These are phyloP conservation scores for Rousettus madagascariensis DNA, from an alignment of 2,797 vertebrate species.

Conservation along the genomic window DNA sequence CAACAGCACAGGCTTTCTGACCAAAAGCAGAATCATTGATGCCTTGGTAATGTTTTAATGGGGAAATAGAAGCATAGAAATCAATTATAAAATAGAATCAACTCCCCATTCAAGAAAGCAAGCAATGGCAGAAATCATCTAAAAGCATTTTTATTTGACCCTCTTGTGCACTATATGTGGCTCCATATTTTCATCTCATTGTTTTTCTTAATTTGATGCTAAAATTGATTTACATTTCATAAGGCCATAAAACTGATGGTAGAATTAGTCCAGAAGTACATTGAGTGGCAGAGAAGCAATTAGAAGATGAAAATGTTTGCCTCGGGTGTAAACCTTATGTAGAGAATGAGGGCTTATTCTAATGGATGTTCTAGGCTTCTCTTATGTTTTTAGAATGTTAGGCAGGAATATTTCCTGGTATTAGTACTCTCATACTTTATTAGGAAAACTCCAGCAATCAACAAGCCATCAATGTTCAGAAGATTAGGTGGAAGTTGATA, in stretches of 20 bases:
- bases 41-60: not conserved
- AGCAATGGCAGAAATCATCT: not conserved
- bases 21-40: constrained; percentile 16
- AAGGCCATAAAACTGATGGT: not conserved
- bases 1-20: constrained; percentile 6
- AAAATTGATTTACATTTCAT: constrained; percentile 38
- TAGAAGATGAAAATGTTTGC: not conserved
- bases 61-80: constrained; percentile 7
- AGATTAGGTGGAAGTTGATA: not conserved
- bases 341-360: not conserved
- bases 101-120: not conserved
- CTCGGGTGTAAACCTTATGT: not conserved
- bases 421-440: not conserved
- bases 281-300: not conserved
- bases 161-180: not conserved
- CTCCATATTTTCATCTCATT: not conserved
- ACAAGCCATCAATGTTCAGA: not conserved
- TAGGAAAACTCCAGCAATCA: not conserved
- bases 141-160: not conserved
- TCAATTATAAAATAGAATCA: not conserved
- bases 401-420: not conserved
- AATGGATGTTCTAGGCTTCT: not conserved
- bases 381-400: not conserved
- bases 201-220: constrained; percentile 16
- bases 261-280: not conserved